Evolutionary conservation across 2,797 vertebrate genomes (phyloP).

Genomic region (Acestrorhynchus altus): DNA sequence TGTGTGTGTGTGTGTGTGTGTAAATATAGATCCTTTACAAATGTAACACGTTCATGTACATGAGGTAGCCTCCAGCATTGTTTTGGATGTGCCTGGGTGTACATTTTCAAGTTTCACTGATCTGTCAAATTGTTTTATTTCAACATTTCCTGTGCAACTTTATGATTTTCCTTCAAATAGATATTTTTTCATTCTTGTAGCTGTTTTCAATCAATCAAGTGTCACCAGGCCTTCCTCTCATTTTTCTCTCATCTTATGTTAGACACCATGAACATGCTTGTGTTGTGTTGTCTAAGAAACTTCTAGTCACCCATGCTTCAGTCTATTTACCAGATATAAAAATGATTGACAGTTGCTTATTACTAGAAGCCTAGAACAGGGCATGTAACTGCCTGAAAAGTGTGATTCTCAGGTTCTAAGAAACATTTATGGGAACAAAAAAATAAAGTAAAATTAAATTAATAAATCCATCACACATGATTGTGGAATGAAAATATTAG

Average conservation of each 20-base stretch:
- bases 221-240: background rate
- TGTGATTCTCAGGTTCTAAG: too few relatives aligned
- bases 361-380: too few relatives aligned
- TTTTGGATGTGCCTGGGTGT: background rate
- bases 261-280: background rate
- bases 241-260: background rate
- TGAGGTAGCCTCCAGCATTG: background rate
- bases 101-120: background rate
- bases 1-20: background rate
- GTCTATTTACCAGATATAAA: too few relatives aligned
- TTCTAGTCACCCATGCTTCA: background rate
- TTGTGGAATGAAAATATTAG: too few relatives aligned
- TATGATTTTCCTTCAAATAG: background rate
- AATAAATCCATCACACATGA: too few relatives aligned
- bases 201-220: background rate
- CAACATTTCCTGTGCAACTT: background rate
- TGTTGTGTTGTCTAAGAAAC: background rate
- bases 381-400: too few relatives aligned
- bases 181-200: background rate
- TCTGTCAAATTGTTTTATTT: background rate
- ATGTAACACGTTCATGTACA: background rate
- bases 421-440: too few relatives aligned
- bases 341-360: too few relatives aligned
- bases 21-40: background rate
- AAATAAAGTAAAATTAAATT: too few relatives aligned